phyloP scores from a whole-genome alignment of 2,888 invertebrate genomes.

The Ceriagrion tenellum region DNA sequence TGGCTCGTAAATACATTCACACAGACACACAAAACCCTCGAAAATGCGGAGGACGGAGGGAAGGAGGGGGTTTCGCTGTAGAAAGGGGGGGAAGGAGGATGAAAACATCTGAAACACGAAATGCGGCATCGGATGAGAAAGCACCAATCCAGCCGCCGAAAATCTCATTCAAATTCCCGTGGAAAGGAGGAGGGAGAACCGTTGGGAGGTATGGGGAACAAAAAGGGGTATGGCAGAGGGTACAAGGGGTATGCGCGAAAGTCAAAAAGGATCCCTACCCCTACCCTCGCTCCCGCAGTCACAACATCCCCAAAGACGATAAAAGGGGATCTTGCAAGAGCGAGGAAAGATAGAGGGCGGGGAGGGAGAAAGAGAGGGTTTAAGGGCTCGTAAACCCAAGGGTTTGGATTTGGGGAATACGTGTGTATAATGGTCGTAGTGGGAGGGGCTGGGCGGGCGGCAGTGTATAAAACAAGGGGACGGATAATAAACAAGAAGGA shows the following conservation, averaged over 20 bases:
- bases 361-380: not conserved
- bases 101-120: slow-evolving; percentile 57
- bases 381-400: slow-evolving; percentile 40
- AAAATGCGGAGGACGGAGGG: slow-evolving; percentile 44
- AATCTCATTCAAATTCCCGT: slow-evolving; percentile 43
- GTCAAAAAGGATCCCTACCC: not conserved
- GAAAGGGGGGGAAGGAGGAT: slow-evolving; percentile 65
- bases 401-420: slow-evolving; percentile 38
- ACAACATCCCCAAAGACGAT: slow-evolving; percentile 58
- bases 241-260: slow-evolving; percentile 69
- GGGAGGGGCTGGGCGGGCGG: not conserved
- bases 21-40: slow-evolving; percentile 28
- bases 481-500: slow-evolving; percentile 24
- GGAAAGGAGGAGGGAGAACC: slow-evolving; percentile 69
- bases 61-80: slow-evolving; percentile 68
- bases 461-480: slow-evolving; percentile 30
- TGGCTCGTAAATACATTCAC: slow-evolving; percentile 59
- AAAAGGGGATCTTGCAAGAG: slow-evolving; percentile 28
- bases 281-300: slow-evolving; percentile 25
- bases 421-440: slow-evolving; percentile 5
- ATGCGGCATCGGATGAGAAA: slow-evolving; percentile 62
- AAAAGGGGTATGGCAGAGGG: slow-evolving; percentile 71
- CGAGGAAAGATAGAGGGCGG: not conserved
- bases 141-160: slow-evolving; percentile 58
- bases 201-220: slow-evolving; percentile 71